These are phyloP conservation scores for Coendou prehensilis DNA, from an alignment of 2,797 vertebrate genomes.

Conservation along the genomic window DNA sequence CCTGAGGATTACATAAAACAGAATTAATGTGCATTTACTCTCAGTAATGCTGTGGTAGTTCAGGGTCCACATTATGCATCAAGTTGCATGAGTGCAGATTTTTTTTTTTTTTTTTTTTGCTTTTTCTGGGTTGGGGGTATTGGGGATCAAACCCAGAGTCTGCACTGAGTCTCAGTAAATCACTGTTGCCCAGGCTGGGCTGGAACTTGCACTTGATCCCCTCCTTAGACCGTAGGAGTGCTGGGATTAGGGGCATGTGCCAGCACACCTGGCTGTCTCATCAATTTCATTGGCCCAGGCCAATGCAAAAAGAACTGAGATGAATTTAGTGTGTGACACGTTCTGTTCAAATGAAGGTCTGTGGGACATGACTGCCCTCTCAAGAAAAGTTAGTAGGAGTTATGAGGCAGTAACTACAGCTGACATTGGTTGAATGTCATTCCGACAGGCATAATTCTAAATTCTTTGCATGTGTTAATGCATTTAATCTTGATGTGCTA, in stretches of 20 bases:
- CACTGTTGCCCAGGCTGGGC: neutral
- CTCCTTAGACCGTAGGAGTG: neutral
- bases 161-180: neutral
- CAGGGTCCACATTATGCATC: neutral
- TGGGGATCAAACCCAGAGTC: neutral
- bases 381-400: neutral
- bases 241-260: neutral
- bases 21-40: neutral
- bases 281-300: neutral
- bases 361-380: neutral
- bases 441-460: neutral
- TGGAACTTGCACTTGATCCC: neutral
- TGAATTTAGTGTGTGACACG: neutral
- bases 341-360: conserved; percentile 4
- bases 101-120: neutral
- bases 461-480: neutral
- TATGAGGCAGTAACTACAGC: neutral
- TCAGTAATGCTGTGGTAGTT: neutral
- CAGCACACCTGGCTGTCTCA: neutral
- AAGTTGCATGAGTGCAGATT: neutral
- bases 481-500: conserved; percentile 19
- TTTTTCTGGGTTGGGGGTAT: neutral
- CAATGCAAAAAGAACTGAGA: neutral
- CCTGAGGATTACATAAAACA: conserved; percentile 31
- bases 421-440: neutral